phyloP scores from a whole-genome alignment of 2,888 invertebrate species.

The Alitta virens region DNA sequence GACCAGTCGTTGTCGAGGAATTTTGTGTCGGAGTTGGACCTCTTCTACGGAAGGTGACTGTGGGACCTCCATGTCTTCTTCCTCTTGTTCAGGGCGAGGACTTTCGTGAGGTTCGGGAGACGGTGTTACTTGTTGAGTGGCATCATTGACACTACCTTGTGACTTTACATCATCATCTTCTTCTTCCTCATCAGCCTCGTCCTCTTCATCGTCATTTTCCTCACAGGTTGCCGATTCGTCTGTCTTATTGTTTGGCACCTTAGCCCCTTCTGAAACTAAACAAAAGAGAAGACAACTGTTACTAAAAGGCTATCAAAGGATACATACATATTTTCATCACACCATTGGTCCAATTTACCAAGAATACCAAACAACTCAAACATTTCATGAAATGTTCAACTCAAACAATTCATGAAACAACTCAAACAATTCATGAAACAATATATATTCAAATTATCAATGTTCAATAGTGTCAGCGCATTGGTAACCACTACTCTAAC shows the following conservation, averaged over 20 bases:
- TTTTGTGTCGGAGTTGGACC: neutral
- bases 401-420: too few species aligned
- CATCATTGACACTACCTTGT: neutral
- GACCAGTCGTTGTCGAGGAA: neutral
- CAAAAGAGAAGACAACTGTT: neutral
- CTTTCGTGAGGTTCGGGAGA: neutral
- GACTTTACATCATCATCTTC: constrained; percentile 10
- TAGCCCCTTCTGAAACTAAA: constrained; percentile 10
- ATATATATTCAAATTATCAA: too few species aligned
- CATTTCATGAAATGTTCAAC: too few species aligned
- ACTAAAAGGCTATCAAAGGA: too few species aligned
- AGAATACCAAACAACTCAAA: too few species aligned
- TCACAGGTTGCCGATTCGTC: constrained; percentile 18
- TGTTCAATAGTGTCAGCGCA: too few species aligned
- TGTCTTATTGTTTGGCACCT: constrained; percentile 13
- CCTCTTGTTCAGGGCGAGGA: neutral
- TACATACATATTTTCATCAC: too few species aligned
- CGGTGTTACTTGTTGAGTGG: neutral
- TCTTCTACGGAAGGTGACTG: neutral
- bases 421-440: too few species aligned
- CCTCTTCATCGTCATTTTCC: constrained; percentile 16
- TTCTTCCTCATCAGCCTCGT: constrained; percentile 12
- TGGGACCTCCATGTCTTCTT: neutral
- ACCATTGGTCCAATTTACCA: too few species aligned
- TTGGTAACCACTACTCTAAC: too few species aligned